Percentiles rank a stretch among this genome's conserved stretches.
phyloP scores from a whole-genome alignment of 2,113 vertebrate species.

The Reinhardtius hippoglossoides region DNA sequence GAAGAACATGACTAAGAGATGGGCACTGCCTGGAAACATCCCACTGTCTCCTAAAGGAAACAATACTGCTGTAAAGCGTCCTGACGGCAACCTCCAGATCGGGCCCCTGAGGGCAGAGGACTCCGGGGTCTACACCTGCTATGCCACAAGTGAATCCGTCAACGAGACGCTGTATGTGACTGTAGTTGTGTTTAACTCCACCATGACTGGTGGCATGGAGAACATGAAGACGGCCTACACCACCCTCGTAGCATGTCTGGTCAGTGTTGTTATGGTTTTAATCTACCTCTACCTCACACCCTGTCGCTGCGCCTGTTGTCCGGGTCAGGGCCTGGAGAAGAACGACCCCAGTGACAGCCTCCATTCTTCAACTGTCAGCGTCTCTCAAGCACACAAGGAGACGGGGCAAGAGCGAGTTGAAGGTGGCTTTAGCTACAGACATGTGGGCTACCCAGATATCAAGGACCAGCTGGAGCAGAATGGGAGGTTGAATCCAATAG shows the following conservation, averaged over 20 bases:
- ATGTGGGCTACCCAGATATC: slow-evolving; percentile 80
- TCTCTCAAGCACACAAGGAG: slow-evolving; percentile 86
- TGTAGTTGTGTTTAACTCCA: slow-evolving; percentile 91
- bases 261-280: slow-evolving; percentile 92
- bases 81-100: slow-evolving; percentile 86
- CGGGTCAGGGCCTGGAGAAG: slow-evolving; percentile 80
- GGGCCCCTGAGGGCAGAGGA: slow-evolving; percentile 83
- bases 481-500: slow-evolving; percentile 88
- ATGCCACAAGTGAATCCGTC: slow-evolving; percentile 86
- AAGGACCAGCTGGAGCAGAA: slow-evolving; percentile 87
- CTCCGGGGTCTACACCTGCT: slow-evolving; percentile 91
- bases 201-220: slow-evolving; percentile 85
- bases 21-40: slow-evolving; percentile 88
- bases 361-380: slow-evolving; percentile 91
- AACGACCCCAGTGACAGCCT: slow-evolving; percentile 87
- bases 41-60: slow-evolving; percentile 72
- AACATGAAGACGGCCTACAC: slow-evolving; percentile 96
- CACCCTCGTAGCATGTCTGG: slow-evolving; percentile 92
- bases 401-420: slow-evolving; percentile 31
- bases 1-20: slow-evolving; percentile 84
- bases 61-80: slow-evolving; percentile 71
- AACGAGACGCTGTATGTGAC: slow-evolving; percentile 93
- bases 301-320: slow-evolving; percentile 86
- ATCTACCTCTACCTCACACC: slow-evolving; percentile 97
- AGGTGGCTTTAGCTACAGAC: slow-evolving; percentile 77